phyloP scores from a whole-genome alignment of 1,140 invertebrate genomes.

The Cylas formicarius region DNA sequence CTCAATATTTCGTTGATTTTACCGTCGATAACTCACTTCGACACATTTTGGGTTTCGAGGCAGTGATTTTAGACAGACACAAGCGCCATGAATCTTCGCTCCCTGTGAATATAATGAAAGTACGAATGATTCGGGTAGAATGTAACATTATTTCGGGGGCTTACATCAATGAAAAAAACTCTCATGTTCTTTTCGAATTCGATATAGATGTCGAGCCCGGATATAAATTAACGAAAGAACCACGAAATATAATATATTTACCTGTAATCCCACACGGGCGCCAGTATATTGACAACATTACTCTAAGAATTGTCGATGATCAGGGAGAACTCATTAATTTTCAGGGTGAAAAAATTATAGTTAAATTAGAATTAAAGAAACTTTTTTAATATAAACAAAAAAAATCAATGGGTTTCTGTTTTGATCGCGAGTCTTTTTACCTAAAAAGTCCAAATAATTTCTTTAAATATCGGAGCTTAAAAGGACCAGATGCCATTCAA shows the following conservation, averaged over 20 bases:
- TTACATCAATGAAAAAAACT: constrained; percentile 10
- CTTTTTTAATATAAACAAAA: background rate
- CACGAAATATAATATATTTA: constrained; percentile 17
- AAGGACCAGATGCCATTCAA: no score
- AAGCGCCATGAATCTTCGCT: constrained; percentile 9
- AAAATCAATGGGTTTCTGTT: no score
- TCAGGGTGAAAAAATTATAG: constrained; percentile 12
- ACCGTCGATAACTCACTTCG: background rate
- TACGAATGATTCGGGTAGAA: constrained; percentile 14
- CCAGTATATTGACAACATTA: constrained; percentile 13
- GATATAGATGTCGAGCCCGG: constrained; percentile 15
- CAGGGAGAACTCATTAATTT: constrained; percentile 5
- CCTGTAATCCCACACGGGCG: constrained; percentile 8
- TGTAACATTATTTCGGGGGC: constrained; percentile 15
- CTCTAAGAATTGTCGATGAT: constrained; percentile 10
- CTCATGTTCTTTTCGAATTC: constrained; percentile 13
- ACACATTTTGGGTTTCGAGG: constrained; percentile 5
- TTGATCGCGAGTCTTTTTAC: no score
- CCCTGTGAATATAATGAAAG: constrained; percentile 14
- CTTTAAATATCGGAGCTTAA: no score
- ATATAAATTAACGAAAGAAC: constrained; percentile 10
- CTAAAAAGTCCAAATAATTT: no score
- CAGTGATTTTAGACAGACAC: constrained; percentile 1
- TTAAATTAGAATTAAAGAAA: constrained; percentile 10
- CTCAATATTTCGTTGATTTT: constrained; percentile 13